phyloP scores from a whole-genome alignment of 2,797 vertebrate species.

The Tamandua tetradactyla region DNA sequence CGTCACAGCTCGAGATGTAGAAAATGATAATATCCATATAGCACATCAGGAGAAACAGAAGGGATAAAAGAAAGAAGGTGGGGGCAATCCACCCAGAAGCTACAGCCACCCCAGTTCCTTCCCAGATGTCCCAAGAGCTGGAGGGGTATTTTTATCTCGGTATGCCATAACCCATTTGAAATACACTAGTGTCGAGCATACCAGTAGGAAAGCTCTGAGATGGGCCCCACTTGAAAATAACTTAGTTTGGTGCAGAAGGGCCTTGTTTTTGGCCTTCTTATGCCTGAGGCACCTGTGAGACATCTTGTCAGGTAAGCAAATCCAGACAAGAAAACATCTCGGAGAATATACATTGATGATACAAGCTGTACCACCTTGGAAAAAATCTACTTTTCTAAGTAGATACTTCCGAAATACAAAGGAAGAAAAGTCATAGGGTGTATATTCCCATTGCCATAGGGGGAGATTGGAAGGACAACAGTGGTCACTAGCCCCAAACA shows the following conservation, averaged over 20 bases:
- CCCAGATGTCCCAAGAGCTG: background rate
- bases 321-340: background rate
- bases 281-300: background rate
- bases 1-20: background rate
- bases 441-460: too few relatives aligned
- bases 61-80: background rate
- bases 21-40: background rate
- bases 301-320: too few relatives aligned
- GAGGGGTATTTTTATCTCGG: background rate
- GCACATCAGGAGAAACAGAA: background rate
- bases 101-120: background rate
- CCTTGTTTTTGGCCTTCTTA: background rate
- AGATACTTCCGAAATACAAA: too few relatives aligned
- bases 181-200: background rate
- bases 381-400: background rate
- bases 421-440: too few relatives aligned
- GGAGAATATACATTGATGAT: background rate
- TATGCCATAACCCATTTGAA: background rate
- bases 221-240: background rate
- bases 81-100: background rate
- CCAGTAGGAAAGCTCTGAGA: background rate
- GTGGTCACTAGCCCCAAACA: too few relatives aligned
- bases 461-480: too few relatives aligned
- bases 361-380: background rate
- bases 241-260: background rate